A percentile compares a stretch with the other conserved stretches of the same genome.
phyloP scores from a whole-genome alignment of 2,113 vertebrate species.

The Pelecanus crispus region DNA sequence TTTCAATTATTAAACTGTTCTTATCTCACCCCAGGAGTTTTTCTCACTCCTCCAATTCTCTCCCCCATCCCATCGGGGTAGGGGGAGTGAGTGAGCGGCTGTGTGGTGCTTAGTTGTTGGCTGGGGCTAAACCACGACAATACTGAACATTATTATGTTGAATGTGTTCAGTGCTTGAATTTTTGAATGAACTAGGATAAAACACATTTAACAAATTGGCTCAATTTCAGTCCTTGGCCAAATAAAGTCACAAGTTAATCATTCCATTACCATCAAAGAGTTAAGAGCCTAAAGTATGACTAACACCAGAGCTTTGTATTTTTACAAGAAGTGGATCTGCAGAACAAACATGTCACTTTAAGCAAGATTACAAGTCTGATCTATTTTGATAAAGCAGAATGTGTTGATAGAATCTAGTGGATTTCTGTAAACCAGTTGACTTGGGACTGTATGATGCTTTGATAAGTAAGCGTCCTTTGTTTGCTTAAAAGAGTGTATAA shows the following conservation, averaged over 20 bases:
- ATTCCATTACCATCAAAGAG: neutral
- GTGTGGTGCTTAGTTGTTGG: too few species aligned
- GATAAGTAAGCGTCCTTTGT: neutral
- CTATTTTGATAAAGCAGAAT: neutral
- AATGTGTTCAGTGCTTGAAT: neutral
- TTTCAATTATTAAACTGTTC: too few species aligned
- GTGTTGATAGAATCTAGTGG: neutral
- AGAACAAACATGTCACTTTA: neutral
- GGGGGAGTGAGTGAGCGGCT: too few species aligned
- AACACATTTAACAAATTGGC: neutral
- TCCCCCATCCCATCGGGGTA: too few species aligned
- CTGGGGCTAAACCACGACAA: too few species aligned
- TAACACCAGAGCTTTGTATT: neutral
- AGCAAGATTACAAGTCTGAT: neutral
- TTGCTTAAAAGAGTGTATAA: neutral
- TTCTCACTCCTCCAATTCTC: too few species aligned
- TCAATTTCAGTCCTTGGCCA: neutral
- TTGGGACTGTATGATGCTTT: neutral
- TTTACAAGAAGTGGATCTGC: neutral
- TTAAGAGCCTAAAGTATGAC: neutral
- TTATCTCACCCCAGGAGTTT: too few species aligned
- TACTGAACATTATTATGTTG: neutral
- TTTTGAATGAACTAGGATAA: neutral
- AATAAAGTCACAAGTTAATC: neutral
- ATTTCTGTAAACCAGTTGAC: neutral